Percentiles rank a stretch among this genome's conserved stretches.
Evolutionary conservation across 2,113 vertebrate genomes (phyloP).

Genomic region (Tenebrosternarchus preto): DNA sequence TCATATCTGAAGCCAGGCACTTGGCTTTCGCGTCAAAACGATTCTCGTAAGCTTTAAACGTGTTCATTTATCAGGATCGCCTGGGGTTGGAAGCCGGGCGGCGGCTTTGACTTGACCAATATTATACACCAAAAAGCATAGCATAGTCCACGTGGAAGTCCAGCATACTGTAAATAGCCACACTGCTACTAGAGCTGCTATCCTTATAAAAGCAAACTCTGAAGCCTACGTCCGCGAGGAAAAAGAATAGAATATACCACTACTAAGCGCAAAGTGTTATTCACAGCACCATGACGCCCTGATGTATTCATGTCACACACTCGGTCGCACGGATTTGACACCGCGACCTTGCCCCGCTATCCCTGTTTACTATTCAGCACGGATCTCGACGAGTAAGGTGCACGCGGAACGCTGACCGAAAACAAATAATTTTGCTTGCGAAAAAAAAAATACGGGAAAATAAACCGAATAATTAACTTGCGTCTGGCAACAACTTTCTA

Average conservation of each 20-base stretch:
- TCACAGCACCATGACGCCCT: too few species aligned
- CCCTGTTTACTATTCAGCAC: conserved; percentile 34
- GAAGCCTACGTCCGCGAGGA: too few species aligned
- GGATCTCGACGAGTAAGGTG: not conserved
- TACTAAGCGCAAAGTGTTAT: too few species aligned
- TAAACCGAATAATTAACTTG: too few species aligned
- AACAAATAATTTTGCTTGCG: not conserved
- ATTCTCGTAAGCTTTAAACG: not conserved
- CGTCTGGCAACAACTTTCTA: too few species aligned
- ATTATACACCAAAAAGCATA: too few species aligned
- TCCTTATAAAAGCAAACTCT: too few species aligned
- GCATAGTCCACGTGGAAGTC: too few species aligned
- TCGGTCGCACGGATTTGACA: not conserved
- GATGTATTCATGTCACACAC: not conserved
- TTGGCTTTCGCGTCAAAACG: not conserved
- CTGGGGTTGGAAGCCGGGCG: conserved; percentile 24
- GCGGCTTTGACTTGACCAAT: not conserved
- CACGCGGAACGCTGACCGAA: not conserved
- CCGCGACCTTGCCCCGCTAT: not conserved
- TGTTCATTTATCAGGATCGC: not conserved
- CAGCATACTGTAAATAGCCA: too few species aligned
- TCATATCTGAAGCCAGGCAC: not conserved
- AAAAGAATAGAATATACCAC: too few species aligned
- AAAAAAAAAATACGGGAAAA: too few species aligned
- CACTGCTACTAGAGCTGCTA: too few species aligned